Evolutionary conservation across 1,140 invertebrate genomes (phyloP), one percentile per base, ranked within the genome.

Genomic region (Cydia amplana): DNA sequence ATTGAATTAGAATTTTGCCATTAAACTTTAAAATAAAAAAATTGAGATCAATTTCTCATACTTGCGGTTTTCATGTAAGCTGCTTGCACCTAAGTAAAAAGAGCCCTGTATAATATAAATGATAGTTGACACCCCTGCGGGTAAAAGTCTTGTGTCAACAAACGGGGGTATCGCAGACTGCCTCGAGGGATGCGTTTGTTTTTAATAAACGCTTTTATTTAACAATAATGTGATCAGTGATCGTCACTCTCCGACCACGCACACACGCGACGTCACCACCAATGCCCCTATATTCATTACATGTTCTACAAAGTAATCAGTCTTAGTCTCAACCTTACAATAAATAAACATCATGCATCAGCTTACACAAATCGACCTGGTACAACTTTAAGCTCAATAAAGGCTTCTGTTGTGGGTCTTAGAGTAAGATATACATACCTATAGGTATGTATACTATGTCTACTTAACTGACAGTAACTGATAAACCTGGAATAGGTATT

Each of bases 141-240:
- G 74, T 72, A 65, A 84, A 88, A 89, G 88, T 84, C 83, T 60
- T 87, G 74, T 89, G 87, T 89, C 86, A 91, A 91, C 88, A 89
- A 67, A 79, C 79, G 81, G 82, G 85, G 85, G 79, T 70, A 70
- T 77, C 75, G 51, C 76, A 78, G 73, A 77, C 74, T 76, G 82
- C 77, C 81, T 83, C 83, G 40, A 81, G 87, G 87, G 87, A 86
- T 84, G 82, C 84, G 84, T 84, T 84, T 83, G 80, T 90, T 89
- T 89, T 90, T 90, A 89, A 89, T 90, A 91, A 90, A 90, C 81
- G 77, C 83, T 83, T 82, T 87, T 85, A 88, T 85, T 86, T 80
- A 83, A 81, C 83, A 83, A 81, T 80, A 83, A 84, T 82, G 74
- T 75, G 74, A 79, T 75, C 73, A 70, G 32, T 70, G 65, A 40